Base-by-base conservation (phyloP, 1,140 invertebrate genomes). In the Acromyrmex echinatior region DNA sequence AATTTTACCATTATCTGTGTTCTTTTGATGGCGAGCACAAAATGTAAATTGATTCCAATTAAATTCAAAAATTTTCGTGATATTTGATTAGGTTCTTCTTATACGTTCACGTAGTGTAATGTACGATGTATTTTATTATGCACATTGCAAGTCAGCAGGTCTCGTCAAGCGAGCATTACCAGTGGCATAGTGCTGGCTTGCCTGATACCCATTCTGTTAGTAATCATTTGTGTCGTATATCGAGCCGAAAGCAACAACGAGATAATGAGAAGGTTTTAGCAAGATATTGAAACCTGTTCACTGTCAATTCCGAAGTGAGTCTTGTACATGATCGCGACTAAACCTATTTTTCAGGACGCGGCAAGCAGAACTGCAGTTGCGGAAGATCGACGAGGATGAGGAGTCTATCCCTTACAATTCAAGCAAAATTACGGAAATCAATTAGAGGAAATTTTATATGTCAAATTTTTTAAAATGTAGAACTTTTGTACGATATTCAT, bases 111-210 rank as follows among this genome's bases (percentile, higher is more conserved):
- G 35, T 25, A 25, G 25, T 25, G 25, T 49, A 65, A 68, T 68
- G 35, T 68, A 68, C n/a, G 4, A 60, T 14, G 2, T 78, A n/a
- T 56, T 53, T 71, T n/a, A 25, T 74, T 84, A 49, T 28, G 18
- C 25, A 86, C 60, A 81, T 39, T 51, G 78, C 78, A 98, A 97
- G 97, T 93, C 96, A n/a, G n/a, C n/a, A n/a, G n/a, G n/a, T 96
- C 97, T 4, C 96, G 97, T 58, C 97, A 97, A 89, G 96, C 97
- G 3, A 97, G 97, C 31, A 95, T 97, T n/a, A 97, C 98, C 6
- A 96, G 96, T 90, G 97, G 97, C 68, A 97, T 98, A 90, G 96
- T 98, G 81, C 93, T 98, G 25, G 97, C 97, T 25, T 96, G 98
- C 31, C 95, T 98, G 87, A 94, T 98, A 79, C 98, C 98, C 0